Percentiles rank a stretch among this genome's conserved stretches.
Conservation (phyloP, 2,113 vertebrate genomes). For the Tenebrosternarchus preto region DNA sequence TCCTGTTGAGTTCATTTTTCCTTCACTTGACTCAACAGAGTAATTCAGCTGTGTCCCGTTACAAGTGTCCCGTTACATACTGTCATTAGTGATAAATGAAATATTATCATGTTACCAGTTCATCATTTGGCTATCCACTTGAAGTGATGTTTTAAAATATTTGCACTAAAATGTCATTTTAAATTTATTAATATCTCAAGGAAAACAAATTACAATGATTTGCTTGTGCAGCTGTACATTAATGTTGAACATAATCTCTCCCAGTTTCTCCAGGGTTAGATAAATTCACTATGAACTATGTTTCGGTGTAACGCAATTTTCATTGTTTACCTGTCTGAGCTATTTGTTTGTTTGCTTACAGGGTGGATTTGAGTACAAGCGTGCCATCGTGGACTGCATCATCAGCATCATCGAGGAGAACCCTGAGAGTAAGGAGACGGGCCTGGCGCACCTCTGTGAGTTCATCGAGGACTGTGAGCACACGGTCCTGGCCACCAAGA, state of each 20-base stretch:
- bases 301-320: too few species aligned
- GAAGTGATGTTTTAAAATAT: too few species aligned
- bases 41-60: not conserved
- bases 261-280: too few species aligned
- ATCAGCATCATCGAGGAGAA: slow-evolving; percentile 97
- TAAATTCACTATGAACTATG: too few species aligned
- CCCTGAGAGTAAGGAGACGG: slow-evolving; percentile 92
- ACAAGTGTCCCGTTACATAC: too few species aligned
- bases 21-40: not conserved
- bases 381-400: slow-evolving; percentile 97
- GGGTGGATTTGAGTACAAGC: slow-evolving; percentile 99
- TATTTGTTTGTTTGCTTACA: slow-evolving; percentile 55
- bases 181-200: too few species aligned
- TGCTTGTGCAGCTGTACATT: too few species aligned
- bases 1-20: not conserved
- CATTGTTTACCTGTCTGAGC: too few species aligned
- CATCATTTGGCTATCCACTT: too few species aligned
- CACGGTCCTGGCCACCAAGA: slow-evolving; percentile 95
- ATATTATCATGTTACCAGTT: not conserved
- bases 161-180: too few species aligned
- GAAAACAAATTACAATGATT: too few species aligned
- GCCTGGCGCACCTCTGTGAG: slow-evolving; percentile 94
- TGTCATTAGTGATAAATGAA: not conserved
- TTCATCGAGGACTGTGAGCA: slow-evolving; percentile 99
- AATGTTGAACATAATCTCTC: too few species aligned